These are phyloP conservation scores for Gnathonemus longibarbis DNA, from an alignment of 2,113 vertebrate genomes.

Conservation along the genomic window DNA sequence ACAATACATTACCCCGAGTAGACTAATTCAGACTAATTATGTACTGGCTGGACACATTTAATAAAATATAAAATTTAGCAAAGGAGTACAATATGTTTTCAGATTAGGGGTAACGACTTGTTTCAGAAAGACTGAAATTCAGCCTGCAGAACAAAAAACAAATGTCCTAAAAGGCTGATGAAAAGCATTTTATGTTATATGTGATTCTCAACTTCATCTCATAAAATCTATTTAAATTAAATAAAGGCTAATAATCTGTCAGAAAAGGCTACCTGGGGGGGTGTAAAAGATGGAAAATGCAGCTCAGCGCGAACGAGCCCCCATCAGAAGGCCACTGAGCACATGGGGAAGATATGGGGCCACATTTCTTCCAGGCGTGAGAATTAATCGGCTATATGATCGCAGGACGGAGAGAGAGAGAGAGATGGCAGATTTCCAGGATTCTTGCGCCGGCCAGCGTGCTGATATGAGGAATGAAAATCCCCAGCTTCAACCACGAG, in stretches of 20 bases:
- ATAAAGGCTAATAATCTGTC: not conserved
- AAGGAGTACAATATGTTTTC: not conserved
- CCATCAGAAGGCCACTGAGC: not conserved
- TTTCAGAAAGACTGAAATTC: not conserved
- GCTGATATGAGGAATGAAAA: constrained; percentile 17
- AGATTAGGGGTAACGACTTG: not conserved
- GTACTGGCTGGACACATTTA: not conserved
- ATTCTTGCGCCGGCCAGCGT: not conserved
- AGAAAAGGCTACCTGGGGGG: not conserved
- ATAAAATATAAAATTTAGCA: not conserved
- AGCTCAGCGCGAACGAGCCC: not conserved
- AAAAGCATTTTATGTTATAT: not conserved
- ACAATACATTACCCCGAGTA: not conserved
- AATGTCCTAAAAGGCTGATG: not conserved
- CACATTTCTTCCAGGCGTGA: not conserved
- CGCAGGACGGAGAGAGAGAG: not conserved
- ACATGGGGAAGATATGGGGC: not conserved
- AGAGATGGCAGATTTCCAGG: not conserved
- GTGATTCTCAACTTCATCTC: not conserved
- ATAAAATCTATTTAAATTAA: not conserved
- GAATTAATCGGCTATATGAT: constrained; percentile 2
- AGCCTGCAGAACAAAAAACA: not conserved
- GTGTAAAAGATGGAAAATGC: not conserved
- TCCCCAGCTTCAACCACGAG: not conserved
- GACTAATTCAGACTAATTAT: not conserved